phyloP scores from a whole-genome alignment of 2,888 invertebrate genomes.

The Tiliacea citrago region DNA sequence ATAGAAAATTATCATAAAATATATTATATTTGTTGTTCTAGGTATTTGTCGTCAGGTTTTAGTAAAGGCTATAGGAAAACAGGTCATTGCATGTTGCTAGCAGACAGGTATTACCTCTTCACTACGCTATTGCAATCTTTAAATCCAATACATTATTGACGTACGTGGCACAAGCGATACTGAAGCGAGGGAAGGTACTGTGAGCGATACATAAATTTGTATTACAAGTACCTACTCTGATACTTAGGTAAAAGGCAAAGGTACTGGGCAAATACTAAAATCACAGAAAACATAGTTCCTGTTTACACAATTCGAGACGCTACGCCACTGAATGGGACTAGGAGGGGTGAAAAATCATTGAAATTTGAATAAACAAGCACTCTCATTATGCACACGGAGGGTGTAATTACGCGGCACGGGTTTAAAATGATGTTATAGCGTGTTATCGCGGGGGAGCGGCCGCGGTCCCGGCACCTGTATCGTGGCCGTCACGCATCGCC shows the following conservation, averaged over 20 bases:
- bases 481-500: conserved; percentile 68
- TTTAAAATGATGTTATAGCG: conserved; percentile 71
- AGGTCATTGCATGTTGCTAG: conserved; percentile 16
- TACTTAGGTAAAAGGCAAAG: conserved; percentile 3
- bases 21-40: conserved; percentile 1
- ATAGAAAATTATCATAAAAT: conserved; percentile 27
- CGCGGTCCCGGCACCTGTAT: conserved; percentile 51
- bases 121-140: conserved; percentile 44
- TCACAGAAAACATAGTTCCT: not conserved
- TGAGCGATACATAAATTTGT: conserved; percentile 47
- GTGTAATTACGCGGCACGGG: conserved; percentile 64
- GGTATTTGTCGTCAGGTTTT: conserved; percentile 33
- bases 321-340: not conserved
- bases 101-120: conserved; percentile 39
- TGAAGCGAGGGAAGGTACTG: conserved; percentile 28
- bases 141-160: conserved; percentile 53
- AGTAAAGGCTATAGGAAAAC: conserved; percentile 17
- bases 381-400: conserved; percentile 44
- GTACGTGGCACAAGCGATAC: conserved; percentile 34
- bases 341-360: conserved; percentile 25
- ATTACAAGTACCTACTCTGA: conserved; percentile 36
- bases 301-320: not conserved
- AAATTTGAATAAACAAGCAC: conserved; percentile 36
- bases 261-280: conserved; percentile 13
- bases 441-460: conserved; percentile 67